A percentile compares a stretch with the other conserved stretches of the same genome.
Conservation (phyloP, 2,113 vertebrate species). For the Amazona vittata region DNA sequence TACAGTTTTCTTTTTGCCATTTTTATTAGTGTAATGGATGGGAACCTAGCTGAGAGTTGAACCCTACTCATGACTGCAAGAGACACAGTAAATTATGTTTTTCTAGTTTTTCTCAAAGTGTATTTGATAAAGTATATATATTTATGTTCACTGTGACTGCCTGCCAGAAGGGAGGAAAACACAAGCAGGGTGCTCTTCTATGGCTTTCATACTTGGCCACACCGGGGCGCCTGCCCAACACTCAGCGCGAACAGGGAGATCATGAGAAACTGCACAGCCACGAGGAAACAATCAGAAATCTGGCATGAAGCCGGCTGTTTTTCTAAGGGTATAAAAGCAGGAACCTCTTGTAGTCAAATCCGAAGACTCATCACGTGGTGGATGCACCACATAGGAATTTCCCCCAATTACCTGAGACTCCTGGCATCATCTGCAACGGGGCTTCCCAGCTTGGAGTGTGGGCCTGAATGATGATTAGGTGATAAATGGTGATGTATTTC, state of each 20-base stretch:
- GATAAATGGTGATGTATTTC: neutral
- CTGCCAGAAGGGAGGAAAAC: neutral
- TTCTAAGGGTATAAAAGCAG: neutral
- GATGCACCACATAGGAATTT: neutral
- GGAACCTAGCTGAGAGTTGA: neutral
- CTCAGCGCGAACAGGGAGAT: neutral
- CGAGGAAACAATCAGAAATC: neutral
- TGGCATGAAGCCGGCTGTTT: neutral
- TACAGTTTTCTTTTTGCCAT: neutral
- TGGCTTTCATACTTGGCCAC: neutral
- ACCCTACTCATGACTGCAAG: neutral
- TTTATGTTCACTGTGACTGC: neutral
- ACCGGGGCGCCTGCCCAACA: neutral
- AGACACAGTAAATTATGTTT: neutral
- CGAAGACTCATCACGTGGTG: neutral
- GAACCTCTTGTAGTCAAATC: neutral
- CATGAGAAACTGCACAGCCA: neutral
- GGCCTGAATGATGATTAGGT: neutral
- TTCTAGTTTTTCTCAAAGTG: neutral
- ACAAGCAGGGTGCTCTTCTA: neutral
- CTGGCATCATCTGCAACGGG: neutral
- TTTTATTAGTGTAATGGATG: neutral
- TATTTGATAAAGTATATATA: neutral
- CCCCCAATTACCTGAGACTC: neutral
- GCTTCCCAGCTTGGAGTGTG: neutral